Base-by-base conservation (phyloP, 2,113 vertebrate genomes). In the Phoenicopterus ruber region DNA sequence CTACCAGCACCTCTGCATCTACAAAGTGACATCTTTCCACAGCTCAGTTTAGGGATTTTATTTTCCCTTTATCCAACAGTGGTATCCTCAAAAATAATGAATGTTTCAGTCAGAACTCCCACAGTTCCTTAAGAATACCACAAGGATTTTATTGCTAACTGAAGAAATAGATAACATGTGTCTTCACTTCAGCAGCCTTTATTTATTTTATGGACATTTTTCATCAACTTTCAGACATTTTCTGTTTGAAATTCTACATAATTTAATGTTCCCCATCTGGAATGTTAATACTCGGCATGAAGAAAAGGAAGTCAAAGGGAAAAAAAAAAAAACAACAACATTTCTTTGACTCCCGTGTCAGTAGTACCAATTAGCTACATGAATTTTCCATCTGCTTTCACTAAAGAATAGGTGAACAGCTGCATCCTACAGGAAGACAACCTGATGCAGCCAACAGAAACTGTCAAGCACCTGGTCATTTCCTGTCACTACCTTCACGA, bases 151-250 rank as follows among this genome's bases (percentile, higher is more conserved):
- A 73, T 46, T 62, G 84, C 85, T 97, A 97, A 97, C 90, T 97
- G 81, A 97, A 96, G 95, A 97, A 98, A 97, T 93, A 97, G 93
- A 95, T 97, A 97, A 95, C 62, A 86, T 54, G 40, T 90, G 63
- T 93, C 90, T 97, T 96, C 96, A 81, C 69, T 95, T 97, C 84
- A 84, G 95, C 69, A 76, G 67, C 29, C 69, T 91, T 96, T 96
- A 96, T 95, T 97, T 97, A 80, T 95, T 97, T 96, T 94, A 97
- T 62, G 78, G 71, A 86, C 52, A 96, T 95, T 96, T 97, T 93
- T 87, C 61, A 97, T 93, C 79, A 97, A 97, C 80, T 95, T 94
- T 84, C 88, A 97, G 94, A 91, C 82, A 96, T 76, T 93, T 97
- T 95, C 66, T 88, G 58, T 93, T 97, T 97, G 95, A 97, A 98